Evolutionary conservation across 2,113 vertebrate species (phyloP).

Genomic region (Thinocorus orbignyianus): DNA sequence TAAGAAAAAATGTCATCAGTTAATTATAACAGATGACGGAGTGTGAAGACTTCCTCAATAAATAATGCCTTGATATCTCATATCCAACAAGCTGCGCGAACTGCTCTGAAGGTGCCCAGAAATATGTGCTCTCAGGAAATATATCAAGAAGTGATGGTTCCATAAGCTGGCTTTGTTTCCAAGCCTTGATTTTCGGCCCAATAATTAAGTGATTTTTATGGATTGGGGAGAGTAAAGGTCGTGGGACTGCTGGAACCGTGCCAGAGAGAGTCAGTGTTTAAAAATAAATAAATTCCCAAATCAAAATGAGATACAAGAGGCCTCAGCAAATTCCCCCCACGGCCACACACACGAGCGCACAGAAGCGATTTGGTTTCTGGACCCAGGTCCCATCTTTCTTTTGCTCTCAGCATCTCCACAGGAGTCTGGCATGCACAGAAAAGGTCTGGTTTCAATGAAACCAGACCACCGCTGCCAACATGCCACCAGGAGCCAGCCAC

Average conservation of each 20-base stretch:
- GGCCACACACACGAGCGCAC: background rate
- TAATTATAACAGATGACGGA: constrained; percentile 68
- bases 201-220: constrained; percentile 66
- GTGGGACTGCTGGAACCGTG: background rate
- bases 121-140: constrained; percentile 58
- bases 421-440: background rate
- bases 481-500: background rate
- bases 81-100: constrained; percentile 41
- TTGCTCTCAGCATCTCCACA: background rate
- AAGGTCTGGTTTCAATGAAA: background rate
- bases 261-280: constrained; percentile 15
- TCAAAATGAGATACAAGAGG: constrained; percentile 11
- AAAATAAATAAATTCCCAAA: constrained; percentile 54
- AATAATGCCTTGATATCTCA: constrained; percentile 65
- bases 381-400: background rate
- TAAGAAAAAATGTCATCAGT: constrained; percentile 59
- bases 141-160: constrained; percentile 54
- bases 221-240: constrained; percentile 49
- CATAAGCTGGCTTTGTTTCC: constrained; percentile 59
- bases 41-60: constrained; percentile 69
- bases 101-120: constrained; percentile 54
- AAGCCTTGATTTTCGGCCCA: constrained; percentile 58
- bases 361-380: background rate
- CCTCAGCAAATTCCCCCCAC: background rate
- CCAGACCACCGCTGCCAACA: background rate